Percentiles rank a stretch among this genome's conserved stretches.
Conservation (phyloP, 2,797 vertebrate genomes). For the Platyrinchus mystaceus region DNA sequence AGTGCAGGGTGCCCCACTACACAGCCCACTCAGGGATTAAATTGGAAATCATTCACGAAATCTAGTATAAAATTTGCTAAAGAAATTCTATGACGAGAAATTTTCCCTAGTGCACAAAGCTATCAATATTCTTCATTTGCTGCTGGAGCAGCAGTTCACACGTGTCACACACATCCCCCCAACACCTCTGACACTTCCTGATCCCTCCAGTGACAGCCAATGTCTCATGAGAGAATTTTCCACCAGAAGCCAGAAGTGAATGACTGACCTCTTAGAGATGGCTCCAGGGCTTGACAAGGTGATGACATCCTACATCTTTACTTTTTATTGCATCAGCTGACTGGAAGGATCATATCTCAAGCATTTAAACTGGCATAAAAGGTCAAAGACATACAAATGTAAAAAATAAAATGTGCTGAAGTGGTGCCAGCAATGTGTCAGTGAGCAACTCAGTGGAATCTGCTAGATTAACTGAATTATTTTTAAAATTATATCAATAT, state of each 20-base stretch:
- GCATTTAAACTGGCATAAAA: not conserved
- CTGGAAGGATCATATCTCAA: not conserved
- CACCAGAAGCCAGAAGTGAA: not conserved
- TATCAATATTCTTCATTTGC: not conserved
- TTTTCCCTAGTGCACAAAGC: not conserved
- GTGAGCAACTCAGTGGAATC: not conserved
- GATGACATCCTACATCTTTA: not conserved
- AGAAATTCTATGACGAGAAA: not conserved
- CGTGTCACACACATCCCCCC: accelerated
- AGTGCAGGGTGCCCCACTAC: no score
- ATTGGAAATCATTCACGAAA: not conserved
- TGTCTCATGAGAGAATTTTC: accelerated
- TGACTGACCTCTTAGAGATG: not conserved
- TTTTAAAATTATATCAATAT: not conserved
- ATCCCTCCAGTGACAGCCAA: not conserved
- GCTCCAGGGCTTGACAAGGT: not conserved
- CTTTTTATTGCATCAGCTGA: not conserved
- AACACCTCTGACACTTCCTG: not conserved
- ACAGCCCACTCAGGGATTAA: not conserved
- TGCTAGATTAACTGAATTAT: not conserved
- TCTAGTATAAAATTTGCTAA: not conserved
- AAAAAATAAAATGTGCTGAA: not conserved
- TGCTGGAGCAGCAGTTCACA: not conserved
- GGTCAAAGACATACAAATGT: not conserved
- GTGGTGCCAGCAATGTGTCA: not conserved